Conservation (phyloP, 2,888 invertebrate species). For the Tetragnatha montana region DNA sequence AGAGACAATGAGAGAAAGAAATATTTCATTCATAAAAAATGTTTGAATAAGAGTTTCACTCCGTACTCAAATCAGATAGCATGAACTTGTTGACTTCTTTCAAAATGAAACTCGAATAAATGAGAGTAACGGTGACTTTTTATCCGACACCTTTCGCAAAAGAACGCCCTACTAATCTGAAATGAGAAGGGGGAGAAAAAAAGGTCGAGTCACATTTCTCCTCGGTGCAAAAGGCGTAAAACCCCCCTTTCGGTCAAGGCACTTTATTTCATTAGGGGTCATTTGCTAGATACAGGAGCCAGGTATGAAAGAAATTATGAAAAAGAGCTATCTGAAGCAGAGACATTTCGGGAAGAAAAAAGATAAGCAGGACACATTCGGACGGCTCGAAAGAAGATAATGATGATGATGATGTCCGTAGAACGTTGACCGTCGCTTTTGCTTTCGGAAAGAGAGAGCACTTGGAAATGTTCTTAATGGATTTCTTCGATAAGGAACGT, state of each 20-base stretch:
- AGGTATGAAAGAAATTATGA: slow-evolving; percentile 30
- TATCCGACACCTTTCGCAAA: neutral
- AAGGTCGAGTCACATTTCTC: neutral
- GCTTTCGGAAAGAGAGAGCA: slow-evolving; percentile 42
- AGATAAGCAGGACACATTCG: slow-evolving; percentile 40
- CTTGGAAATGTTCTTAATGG: slow-evolving; percentile 58
- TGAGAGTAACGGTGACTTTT: neutral
- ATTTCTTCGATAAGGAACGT: slow-evolving; percentile 54
- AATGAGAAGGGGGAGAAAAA: neutral
- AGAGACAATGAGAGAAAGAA: too few relatives aligned
- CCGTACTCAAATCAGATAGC: too few relatives aligned
- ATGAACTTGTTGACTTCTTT: too few relatives aligned
- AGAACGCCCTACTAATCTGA: neutral
- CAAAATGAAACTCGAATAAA: too few relatives aligned
- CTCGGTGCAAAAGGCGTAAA: slow-evolving; percentile 4
- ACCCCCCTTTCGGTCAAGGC: neutral
- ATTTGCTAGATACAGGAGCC: slow-evolving; percentile 4
- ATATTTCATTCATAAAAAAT: too few relatives aligned
- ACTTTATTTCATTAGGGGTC: slow-evolving; percentile 43
- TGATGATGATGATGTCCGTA: slow-evolving; percentile 57
- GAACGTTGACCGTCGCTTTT: slow-evolving; percentile 56
- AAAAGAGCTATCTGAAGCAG: neutral
- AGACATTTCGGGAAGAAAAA: slow-evolving; percentile 4
- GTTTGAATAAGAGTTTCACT: too few relatives aligned
- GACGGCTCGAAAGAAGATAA: slow-evolving; percentile 5